Percentiles rank a stretch among this genome's conserved stretches.
Evolutionary conservation across 2,797 vertebrate species (phyloP).

Genomic region (Acropternis orthonyx): DNA sequence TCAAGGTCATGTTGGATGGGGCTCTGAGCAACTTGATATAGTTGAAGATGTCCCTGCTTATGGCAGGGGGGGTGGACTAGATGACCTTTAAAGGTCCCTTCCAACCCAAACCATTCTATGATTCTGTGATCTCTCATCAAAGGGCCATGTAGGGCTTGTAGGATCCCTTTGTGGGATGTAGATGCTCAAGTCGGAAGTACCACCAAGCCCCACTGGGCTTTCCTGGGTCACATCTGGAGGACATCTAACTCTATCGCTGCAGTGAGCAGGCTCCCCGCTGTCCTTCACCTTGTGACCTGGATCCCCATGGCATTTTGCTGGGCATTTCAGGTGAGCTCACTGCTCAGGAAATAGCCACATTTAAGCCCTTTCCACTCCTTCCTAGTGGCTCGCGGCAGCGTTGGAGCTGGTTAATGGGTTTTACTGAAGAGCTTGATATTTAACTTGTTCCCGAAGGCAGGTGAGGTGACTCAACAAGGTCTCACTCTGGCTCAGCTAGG

Average conservation of each 20-base stretch:
- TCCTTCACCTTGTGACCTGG: neutral
- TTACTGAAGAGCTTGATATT: neutral
- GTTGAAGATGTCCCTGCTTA: neutral
- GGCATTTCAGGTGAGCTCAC: neutral
- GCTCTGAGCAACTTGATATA: neutral
- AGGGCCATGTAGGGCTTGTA: neutral
- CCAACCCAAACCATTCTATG: neutral
- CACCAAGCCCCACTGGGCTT: neutral
- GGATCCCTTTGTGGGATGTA: neutral
- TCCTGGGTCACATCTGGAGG: accelerated
- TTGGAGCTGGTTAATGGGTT: neutral
- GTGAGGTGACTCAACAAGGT: slow-evolving; percentile 11
- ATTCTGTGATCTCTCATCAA: neutral
- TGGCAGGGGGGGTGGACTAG: neutral
- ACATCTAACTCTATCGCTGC: accelerated
- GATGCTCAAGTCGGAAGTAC: neutral
- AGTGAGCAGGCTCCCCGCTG: neutral
- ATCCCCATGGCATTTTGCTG: accelerated
- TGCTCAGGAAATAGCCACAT: neutral
- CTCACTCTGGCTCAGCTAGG: neutral
- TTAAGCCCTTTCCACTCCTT: neutral
- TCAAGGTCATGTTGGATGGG: accelerated
- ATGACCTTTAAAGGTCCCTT: neutral
- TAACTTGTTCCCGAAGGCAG: neutral
- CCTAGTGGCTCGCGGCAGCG: neutral